These are phyloP conservation scores for Leucophenga montana DNA, from an alignment of 2,888 invertebrate genomes.

Conservation along the genomic window DNA sequence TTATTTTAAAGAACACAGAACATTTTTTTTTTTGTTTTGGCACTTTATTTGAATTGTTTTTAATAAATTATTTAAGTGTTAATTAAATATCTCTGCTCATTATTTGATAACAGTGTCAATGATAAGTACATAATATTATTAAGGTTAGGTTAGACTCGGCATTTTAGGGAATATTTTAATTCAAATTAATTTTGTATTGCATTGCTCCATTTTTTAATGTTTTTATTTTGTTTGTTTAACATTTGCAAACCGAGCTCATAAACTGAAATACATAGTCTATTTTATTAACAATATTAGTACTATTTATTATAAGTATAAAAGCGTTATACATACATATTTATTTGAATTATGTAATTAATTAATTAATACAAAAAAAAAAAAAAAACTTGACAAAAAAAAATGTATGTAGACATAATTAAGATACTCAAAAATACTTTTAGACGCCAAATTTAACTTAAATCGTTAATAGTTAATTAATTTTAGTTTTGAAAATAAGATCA, in stretches of 20 bases:
- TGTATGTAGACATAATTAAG: neutral
- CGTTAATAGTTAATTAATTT: constrained; percentile 49
- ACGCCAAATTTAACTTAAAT: constrained; percentile 18
- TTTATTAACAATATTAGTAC: constrained; percentile 15
- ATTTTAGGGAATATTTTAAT: neutral
- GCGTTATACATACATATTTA: constrained; percentile 4
- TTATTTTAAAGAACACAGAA: too few relatives aligned
- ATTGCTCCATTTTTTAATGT: neutral
- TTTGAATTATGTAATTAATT: too few relatives aligned
- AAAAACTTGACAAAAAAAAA: neutral
- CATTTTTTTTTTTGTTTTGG: neutral
- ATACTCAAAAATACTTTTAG: constrained; percentile 28
- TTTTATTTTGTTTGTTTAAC: too few relatives aligned
- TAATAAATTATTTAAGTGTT: constrained; percentile 17
- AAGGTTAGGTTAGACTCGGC: neutral
- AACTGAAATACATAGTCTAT: too few relatives aligned
- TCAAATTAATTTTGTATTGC: neutral
- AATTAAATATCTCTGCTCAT: neutral
- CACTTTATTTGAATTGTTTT: constrained; percentile 15
- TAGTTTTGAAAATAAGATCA: neutral
- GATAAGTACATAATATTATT: neutral
- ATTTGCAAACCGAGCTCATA: neutral
- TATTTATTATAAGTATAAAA: constrained; percentile 4
- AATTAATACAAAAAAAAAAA: too few relatives aligned
- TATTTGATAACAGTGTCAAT: neutral